Evolutionary conservation across 2,797 vertebrate species (phyloP).

Genomic region (Benthosema pterotum): DNA sequence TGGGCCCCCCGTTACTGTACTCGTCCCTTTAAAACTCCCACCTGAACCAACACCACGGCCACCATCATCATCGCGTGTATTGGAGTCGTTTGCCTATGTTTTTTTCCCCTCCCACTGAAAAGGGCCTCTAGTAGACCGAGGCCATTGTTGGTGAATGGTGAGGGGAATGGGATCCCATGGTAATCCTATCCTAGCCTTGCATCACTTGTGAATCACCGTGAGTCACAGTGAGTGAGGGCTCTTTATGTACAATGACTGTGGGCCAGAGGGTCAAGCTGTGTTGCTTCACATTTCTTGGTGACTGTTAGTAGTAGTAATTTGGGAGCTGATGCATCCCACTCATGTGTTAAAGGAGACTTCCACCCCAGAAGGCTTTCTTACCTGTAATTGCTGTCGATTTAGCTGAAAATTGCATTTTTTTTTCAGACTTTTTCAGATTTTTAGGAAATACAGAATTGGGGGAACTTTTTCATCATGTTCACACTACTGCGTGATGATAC

Average conservation of each 20-base stretch:
- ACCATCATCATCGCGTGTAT: conserved; percentile 15
- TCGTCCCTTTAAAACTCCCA: conserved; percentile 24
- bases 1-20: conserved; percentile 27
- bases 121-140: conserved; percentile 1
- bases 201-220: conserved; percentile 45
- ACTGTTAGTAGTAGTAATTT: too few species aligned
- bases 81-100: conserved; percentile 32
- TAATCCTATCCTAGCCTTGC: conserved; percentile 40
- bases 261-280: conserved; percentile 6
- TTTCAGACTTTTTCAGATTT: too few species aligned
- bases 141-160: conserved; percentile 34
- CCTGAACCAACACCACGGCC: conserved; percentile 37
- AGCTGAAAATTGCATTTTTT: too few species aligned
- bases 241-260: not conserved
- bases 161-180: conserved; percentile 35
- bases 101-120: conserved; percentile 17
- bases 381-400: too few species aligned
- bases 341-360: too few species aligned
- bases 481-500: too few species aligned
- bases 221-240: conserved; percentile 11
- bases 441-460: too few species aligned
- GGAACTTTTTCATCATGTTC: too few species aligned
- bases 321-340: too few species aligned
- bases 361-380: too few species aligned
- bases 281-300: conserved; percentile 5